Percentiles rank a stretch among this genome's conserved stretches.
phyloP scores from a whole-genome alignment of 1,140 invertebrate species.

The Caenorhabditis remanei region DNA sequence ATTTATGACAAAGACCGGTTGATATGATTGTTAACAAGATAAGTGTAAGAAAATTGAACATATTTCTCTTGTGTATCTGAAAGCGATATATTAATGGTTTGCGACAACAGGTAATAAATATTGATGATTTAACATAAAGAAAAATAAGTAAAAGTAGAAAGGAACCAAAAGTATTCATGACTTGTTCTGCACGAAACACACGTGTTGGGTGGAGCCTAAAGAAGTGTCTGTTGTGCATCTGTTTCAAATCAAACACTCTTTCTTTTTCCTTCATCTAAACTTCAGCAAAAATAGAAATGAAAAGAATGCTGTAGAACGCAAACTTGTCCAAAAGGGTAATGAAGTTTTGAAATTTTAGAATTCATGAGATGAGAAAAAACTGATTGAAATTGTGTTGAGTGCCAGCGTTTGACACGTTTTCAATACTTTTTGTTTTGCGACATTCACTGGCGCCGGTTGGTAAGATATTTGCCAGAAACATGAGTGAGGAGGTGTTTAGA shows the following conservation, averaged over 20 bases:
- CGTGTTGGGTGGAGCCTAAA: conserved; percentile 36
- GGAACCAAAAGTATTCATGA: conserved; percentile 15
- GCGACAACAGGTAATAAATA: neutral
- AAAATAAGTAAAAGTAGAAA: neutral
- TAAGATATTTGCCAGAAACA: neutral
- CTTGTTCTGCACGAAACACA: conserved; percentile 44
- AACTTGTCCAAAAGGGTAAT: no score
- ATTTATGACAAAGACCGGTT: neutral
- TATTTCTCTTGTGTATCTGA: neutral
- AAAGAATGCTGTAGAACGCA: no score
- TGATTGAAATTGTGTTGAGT: neutral
- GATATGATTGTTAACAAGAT: neutral
- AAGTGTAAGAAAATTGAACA: neutral
- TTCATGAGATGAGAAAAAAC: neutral
- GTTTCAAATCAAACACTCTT: conserved; percentile 41
- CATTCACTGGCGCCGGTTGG: neutral
- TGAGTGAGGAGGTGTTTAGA: neutral
- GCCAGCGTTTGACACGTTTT: neutral
- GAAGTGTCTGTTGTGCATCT: conserved; percentile 44
- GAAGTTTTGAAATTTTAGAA: no score
- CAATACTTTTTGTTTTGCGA: neutral
- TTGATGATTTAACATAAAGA: no score
- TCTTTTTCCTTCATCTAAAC: no score
- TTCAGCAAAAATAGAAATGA: conserved; percentile 27
- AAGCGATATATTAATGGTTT: neutral